Evolutionary conservation across 2,797 vertebrate species (phyloP), one percentile per base, ranked within the genome.

Genomic region (Muraenolepis orangiensis): DNA sequence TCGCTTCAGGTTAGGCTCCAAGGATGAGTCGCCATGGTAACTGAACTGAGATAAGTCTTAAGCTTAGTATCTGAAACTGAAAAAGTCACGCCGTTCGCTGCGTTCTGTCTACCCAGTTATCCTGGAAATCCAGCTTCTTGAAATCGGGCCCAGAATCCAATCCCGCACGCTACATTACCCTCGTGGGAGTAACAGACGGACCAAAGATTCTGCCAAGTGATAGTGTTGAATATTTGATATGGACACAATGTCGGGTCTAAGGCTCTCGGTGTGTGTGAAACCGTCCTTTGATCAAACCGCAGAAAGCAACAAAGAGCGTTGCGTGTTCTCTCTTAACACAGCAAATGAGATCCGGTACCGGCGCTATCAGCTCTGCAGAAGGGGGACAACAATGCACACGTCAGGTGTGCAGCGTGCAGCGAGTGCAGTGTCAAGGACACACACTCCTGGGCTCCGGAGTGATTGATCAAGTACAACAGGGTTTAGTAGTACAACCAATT

Each of bases 401-500:
- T 64, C 57, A 64, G n/a, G 57, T 64, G 51, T n/a, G n/a, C n/a
- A 57, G 20, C 42, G 8, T 4, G 23, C 57, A 26, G 23, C 57
- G 13, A 26, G 57, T 64, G 57, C n/a, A n/a, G n/a, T 70, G 77
- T 89, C 86, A 90, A 89, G 88, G 84, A 88, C 86, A 86, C 76
- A 84, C 66, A 84, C 57, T 11, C 13, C 2, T n/a, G 14, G 80
- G 85, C 82, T 78, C 83, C 80, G 74, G 73, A 85, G 82, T 40
- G 76, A 36, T 29, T 72, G 51, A 36, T 34, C 30, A 23, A 83
- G 78, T 72, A 72, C 20, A 76, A 79, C 66, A 61, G 77, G 16
- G 57, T 12, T 12, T n/a, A 87, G 72, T 70, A 40, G 76, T 80
- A 84, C 81, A 83, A 80, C 82, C 86, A 85, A 86, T 90, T 89